Percentiles rank a stretch among this genome's conserved stretches.
phyloP scores from a whole-genome alignment of 2,888 invertebrate species.

The Candidula unifasciata region DNA sequence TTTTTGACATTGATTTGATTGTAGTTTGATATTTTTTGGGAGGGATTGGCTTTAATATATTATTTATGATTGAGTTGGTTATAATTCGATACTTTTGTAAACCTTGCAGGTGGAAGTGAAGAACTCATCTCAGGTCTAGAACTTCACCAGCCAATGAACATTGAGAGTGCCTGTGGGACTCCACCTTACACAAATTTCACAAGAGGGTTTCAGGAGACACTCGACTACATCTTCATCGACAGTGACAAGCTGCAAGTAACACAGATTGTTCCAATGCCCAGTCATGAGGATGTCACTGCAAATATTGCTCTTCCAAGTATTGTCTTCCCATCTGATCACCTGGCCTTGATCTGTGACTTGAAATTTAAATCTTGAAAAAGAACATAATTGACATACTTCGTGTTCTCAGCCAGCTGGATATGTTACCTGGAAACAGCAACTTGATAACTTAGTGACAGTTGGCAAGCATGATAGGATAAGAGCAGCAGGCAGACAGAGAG shows the following conservation, averaged over 20 bases:
- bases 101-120: slow-evolving; percentile 79
- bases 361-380: slow-evolving; percentile 25
- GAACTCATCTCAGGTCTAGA: slow-evolving; percentile 80
- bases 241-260: slow-evolving; percentile 72
- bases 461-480: too few relatives aligned
- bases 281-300: slow-evolving; percentile 85
- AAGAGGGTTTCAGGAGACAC: slow-evolving; percentile 87
- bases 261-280: slow-evolving; percentile 89
- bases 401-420: too few relatives aligned
- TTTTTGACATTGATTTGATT: too few relatives aligned
- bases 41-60: neutral
- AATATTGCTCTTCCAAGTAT: slow-evolving; percentile 91
- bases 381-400: too few relatives aligned
- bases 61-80: neutral
- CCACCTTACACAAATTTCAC: slow-evolving; percentile 92
- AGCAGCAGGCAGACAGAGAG: too few relatives aligned
- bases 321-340: slow-evolving; percentile 95
- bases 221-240: slow-evolving; percentile 95
- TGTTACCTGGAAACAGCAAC: too few relatives aligned
- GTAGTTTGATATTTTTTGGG: neutral
- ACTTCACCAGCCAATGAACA: slow-evolving; percentile 81
- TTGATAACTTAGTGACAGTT: too few relatives aligned
- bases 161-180: slow-evolving; percentile 89
- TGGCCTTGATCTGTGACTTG: slow-evolving; percentile 84
- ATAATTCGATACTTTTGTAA: neutral